Conservation (phyloP, 2,888 invertebrate species). For the Synergus gifuensis region DNA sequence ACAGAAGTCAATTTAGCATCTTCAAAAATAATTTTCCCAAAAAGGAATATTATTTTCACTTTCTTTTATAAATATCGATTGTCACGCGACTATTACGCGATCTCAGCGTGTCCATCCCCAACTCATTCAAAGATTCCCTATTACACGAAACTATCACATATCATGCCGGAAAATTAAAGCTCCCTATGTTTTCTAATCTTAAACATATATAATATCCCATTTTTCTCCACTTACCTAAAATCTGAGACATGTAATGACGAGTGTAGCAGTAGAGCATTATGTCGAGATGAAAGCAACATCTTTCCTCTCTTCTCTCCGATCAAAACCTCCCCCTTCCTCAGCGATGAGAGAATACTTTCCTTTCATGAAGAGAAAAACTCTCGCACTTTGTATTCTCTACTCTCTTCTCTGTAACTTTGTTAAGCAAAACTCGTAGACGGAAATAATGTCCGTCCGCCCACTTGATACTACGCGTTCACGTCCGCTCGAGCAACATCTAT, state of each 20-base stretch:
- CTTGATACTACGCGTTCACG: background rate
- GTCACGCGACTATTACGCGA: background rate
- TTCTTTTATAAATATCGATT: constrained; percentile 1
- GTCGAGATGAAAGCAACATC: constrained; percentile 14
- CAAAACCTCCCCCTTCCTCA: constrained; percentile 9
- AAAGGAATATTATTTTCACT: background rate
- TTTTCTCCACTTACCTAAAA: background rate
- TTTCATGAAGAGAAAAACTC: background rate
- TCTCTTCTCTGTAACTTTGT: background rate
- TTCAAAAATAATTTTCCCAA: background rate
- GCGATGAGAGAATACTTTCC: background rate
- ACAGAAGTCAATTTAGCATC: background rate
- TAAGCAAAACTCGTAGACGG: constrained; percentile 15
- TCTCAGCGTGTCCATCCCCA: background rate
- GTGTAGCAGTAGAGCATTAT: background rate
- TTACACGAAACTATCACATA: background rate
- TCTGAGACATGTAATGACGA: background rate
- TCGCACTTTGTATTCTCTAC: background rate
- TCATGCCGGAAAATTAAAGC: background rate
- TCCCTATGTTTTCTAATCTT: background rate
- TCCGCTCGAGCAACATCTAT: background rate
- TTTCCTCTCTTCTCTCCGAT: background rate
- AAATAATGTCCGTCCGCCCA: constrained; percentile 19
- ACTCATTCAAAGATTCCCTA: background rate
- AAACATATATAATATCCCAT: background rate